Conservation (phyloP, 2,888 invertebrate genomes). For the Aradus depressus region DNA sequence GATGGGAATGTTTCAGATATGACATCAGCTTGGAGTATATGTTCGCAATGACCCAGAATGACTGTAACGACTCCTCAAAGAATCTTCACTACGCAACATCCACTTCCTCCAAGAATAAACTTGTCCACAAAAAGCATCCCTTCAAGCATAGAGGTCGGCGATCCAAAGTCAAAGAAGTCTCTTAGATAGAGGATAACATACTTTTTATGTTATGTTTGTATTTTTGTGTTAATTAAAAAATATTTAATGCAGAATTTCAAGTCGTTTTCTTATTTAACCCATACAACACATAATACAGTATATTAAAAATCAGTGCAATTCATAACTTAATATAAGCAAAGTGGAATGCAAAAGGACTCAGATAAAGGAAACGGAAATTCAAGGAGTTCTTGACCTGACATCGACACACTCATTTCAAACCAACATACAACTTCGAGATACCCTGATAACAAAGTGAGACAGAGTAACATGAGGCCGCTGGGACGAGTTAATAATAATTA, state of each 20-base stretch:
- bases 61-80: slow-evolving; percentile 39
- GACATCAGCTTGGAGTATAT: slow-evolving; percentile 77
- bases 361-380: too few relatives aligned
- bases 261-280: background rate
- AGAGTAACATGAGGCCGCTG: too few relatives aligned
- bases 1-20: slow-evolving; percentile 45
- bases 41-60: slow-evolving; percentile 66
- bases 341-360: too few relatives aligned
- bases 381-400: too few relatives aligned
- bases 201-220: background rate
- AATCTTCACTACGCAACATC: slow-evolving; percentile 20
- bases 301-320: background rate
- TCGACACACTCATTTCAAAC: too few relatives aligned
- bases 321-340: too few relatives aligned
- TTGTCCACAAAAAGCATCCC: slow-evolving; percentile 19
- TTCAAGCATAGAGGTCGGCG: slow-evolving; percentile 17
- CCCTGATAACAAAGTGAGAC: too few relatives aligned
- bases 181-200: background rate
- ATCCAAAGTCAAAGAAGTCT: slow-evolving; percentile 5
- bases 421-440: too few relatives aligned
- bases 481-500: too few relatives aligned
- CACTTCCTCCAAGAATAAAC: slow-evolving; percentile 7
- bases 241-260: background rate
- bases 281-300: background rate
- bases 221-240: background rate